Evolutionary conservation across 2,888 invertebrate species (phyloP), one percentile per base, ranked within the genome.

Genomic region (Lasioglossum vierecki): DNA sequence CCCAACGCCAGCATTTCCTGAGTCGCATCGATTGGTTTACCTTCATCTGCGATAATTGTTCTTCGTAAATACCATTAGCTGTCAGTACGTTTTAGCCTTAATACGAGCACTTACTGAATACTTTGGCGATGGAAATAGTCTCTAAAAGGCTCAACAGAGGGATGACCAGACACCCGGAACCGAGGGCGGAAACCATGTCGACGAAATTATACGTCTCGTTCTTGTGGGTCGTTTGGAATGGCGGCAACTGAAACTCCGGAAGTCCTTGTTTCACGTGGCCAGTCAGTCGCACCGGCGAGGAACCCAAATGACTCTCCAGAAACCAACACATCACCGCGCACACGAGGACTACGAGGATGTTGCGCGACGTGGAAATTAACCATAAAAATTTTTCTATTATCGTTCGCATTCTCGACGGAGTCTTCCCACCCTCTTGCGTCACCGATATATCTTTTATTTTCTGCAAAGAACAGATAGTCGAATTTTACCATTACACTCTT

Each of bases 301-400:
- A 95, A 22, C 94, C 93, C 53, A 96, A 95, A 92, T 96, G 95
- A 68, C 95, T 95, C 93, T 97, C 96, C 93, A 97, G 96, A 91
- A 96, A 95, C 95, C 97, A 97, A 0, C 97, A 97, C 77, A 97
- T 95, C 9, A 96, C 95, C 0, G 97, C 97, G 93, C 97, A 97
- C 30, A 96, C 95, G 39, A 98, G 96, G 82, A 98, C 98, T 44
- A 98, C 97, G 68, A 97, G 95, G 88, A 98, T 98, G 95, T 98
- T 98, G 85, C 98, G 95, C 0, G 97, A 97, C 44, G 97, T 97
- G 82, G 97, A 97, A 74, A 97, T 95, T 92, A 97, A 96, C 97
- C 97, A 97, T 75, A 97, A 95, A 71, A 96, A 94, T 92, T 97
- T 96, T 63, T 96, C 95, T 30, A 96, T 86, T 13, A 95, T 86